Evolutionary conservation across 2,888 invertebrate genomes (phyloP), one percentile per base, ranked within the genome.

Genomic region (Smittia aterrima): DNA sequence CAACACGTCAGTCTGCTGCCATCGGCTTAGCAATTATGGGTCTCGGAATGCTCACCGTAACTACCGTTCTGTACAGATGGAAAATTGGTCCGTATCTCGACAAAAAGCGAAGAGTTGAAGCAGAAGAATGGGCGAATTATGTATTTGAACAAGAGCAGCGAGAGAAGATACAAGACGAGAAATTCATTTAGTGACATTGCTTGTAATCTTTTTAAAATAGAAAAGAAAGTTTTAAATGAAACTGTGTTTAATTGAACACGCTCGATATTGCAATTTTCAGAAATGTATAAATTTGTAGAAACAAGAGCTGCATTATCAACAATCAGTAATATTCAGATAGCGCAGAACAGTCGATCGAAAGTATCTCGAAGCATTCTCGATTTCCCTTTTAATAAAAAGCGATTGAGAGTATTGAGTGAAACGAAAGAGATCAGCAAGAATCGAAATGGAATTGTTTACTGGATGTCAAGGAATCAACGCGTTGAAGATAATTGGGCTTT

Each of bases 401-500:
- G 95, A 18, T 87, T 93, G 3, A 85, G 89, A 77, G 85, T 93
- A 53, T 81, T 95, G 47, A 88, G 89, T 1, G 82, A 86, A 22
- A 86, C 85, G 71, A 85, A 86, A 77, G 86, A 88, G 78, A 87
- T 93, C 18, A 84, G 85, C 68, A 87, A 87, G 75, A 79, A 84
- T 11, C 83, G 85, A 24, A 87, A 89, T 74, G 89, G 87, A 1
- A 75, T 77, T 40, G 18, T 75, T 1, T 96, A 95, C 80, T 96
- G 95, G 95, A 96, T 95, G 94, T 92, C 90, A 1, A 85, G 96
- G 71, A 96, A 96, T 83, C 90, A 90, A 77, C 85, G 96, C 77
- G 90, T 95, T n/a, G 93, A 96, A 83, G 96, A 96, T 80, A 96
- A 96, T 80, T 96, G 96, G 95, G 93, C 95, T 0, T 85, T 95